These are phyloP conservation scores for Antrozous pallidus DNA, from an alignment of 2,797 vertebrate species.

Conservation along the genomic window DNA sequence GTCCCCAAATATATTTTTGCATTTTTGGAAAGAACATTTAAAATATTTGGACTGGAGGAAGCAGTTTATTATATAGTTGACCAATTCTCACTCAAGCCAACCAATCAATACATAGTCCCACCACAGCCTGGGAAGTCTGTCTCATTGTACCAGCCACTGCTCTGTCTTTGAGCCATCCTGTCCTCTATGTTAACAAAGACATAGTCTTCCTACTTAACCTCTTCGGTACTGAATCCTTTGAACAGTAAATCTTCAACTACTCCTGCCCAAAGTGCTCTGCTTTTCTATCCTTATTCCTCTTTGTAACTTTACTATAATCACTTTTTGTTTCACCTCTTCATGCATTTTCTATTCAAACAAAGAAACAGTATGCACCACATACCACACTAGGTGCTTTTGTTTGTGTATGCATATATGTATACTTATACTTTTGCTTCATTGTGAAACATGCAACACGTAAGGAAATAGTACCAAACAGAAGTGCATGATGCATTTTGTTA, in stretches of 20 bases:
- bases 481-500: background rate
- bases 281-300: background rate
- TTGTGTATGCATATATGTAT: background rate
- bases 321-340: background rate
- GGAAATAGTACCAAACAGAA: background rate
- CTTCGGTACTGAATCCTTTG: background rate
- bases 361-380: background rate
- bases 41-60: background rate
- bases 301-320: background rate
- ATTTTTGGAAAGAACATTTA: background rate
- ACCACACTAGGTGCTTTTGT: background rate
- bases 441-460: background rate
- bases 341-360: background rate
- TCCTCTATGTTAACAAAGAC: background rate
- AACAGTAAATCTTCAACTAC: background rate
- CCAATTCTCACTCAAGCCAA: background rate
- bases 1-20: background rate
- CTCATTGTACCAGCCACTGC: background rate
- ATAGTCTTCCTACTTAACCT: background rate
- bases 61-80: background rate
- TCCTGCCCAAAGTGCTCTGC: background rate
- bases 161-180: background rate
- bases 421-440: background rate
- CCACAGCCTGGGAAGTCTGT: background rate
- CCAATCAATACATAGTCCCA: background rate